phyloP scores from a whole-genome alignment of 2,113 vertebrate genomes.

The Circaetus gallicus region DNA sequence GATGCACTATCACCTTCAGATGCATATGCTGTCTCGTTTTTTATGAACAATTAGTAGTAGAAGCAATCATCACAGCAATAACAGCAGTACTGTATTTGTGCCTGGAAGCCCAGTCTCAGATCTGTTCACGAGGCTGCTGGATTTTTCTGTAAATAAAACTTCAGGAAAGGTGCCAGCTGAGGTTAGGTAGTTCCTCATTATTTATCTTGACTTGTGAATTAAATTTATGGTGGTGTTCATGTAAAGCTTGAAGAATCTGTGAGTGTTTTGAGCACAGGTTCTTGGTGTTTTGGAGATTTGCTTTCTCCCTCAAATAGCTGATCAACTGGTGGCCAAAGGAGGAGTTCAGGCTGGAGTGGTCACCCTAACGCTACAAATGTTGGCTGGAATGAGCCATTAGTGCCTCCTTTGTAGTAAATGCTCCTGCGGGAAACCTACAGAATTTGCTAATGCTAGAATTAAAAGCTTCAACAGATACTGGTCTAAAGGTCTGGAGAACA shows the following conservation, averaged over 20 bases:
- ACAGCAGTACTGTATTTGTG: background rate
- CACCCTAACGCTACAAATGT: background rate
- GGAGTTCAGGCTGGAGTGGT: background rate
- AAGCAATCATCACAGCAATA: background rate
- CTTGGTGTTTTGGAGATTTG: background rate
- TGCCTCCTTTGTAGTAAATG: background rate
- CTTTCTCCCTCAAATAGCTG: background rate
- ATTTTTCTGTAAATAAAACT: background rate
- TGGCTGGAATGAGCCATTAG: background rate
- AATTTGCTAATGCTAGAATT: background rate
- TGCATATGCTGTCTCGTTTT: background rate
- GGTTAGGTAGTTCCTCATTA: background rate
- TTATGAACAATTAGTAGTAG: background rate
- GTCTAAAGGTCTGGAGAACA: background rate
- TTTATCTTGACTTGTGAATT: background rate
- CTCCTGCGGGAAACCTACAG: background rate
- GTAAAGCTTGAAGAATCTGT: background rate
- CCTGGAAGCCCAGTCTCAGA: background rate
- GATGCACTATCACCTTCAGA: background rate
- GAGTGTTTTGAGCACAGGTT: background rate
- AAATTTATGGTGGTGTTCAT: background rate
- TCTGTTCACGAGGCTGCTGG: background rate
- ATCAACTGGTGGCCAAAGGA: background rate
- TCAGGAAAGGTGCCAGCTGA: background rate
- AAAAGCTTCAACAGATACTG: background rate